These are phyloP conservation scores for Hirudo medicinalis DNA, from an alignment of 1,140 invertebrate species.

Conservation along the genomic window DNA sequence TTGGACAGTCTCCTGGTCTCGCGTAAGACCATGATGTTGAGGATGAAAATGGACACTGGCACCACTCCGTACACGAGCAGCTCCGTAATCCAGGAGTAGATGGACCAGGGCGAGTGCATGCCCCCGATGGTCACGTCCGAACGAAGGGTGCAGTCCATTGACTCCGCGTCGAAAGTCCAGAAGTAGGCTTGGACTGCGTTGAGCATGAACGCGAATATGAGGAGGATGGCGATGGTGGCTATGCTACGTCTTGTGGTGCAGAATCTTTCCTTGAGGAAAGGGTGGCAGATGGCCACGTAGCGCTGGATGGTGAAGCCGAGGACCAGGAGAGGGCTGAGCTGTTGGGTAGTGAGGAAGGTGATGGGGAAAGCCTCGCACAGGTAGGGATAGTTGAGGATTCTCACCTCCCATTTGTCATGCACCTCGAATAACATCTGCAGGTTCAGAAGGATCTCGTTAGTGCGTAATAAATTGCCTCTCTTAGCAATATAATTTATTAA, in stretches of 20 bases:
- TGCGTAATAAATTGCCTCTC: no score
- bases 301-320: constrained; percentile 70
- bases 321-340: constrained; percentile 32
- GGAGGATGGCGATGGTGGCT: constrained; percentile 43
- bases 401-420: constrained; percentile 18
- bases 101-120: constrained; percentile 26
- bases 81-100: constrained; percentile 37
- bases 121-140: constrained; percentile 21
- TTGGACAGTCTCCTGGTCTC: constrained; percentile 31
- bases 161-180: constrained; percentile 29
- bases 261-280: constrained; percentile 57
- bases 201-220: constrained; percentile 25
- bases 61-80: constrained; percentile 33
- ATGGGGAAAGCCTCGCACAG: constrained; percentile 30
- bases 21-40: constrained; percentile 36
- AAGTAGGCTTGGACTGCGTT: constrained; percentile 36
- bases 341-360: constrained; percentile 30
- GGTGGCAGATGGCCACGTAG: constrained; percentile 65
- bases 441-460: background rate
- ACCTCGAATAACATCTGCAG: constrained; percentile 22
- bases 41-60: constrained; percentile 32
- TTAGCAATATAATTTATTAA: no score
- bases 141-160: constrained; percentile 18
- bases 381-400: constrained; percentile 24
- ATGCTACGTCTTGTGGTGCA: constrained; percentile 65